Conservation (phyloP, 2,113 vertebrate species). For the Fulica atra region DNA sequence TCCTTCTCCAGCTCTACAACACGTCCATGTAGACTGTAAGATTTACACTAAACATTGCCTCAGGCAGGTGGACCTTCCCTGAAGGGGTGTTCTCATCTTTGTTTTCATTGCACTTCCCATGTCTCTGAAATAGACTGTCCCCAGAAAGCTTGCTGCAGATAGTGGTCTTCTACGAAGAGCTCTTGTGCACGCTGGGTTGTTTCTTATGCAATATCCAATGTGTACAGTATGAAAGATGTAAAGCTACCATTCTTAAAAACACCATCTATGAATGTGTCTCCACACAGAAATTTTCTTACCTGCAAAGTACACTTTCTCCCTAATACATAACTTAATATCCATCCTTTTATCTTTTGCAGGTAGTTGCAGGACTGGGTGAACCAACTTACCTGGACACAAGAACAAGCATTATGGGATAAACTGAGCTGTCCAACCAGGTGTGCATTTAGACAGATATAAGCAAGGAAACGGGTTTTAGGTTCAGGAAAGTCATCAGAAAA, state of each 20-base stretch:
- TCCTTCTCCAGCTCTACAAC: not conserved
- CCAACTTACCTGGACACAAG: not conserved
- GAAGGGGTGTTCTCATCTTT: not conserved
- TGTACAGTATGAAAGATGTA: not conserved
- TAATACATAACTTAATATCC: accelerated
- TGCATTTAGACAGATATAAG: not conserved
- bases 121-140: not conserved
- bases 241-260: not conserved
- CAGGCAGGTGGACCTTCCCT: not conserved
- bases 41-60: not conserved
- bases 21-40: accelerated
- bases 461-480: not conserved
- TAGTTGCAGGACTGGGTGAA: not conserved
- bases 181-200: not conserved
- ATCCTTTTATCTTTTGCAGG: not conserved
- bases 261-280: not conserved
- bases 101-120: not conserved
- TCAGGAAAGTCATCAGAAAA: not conserved
- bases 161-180: not conserved
- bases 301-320: not conserved
- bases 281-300: not conserved
- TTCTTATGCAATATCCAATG: not conserved
- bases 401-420: not conserved
- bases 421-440: not conserved
- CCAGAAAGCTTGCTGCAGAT: not conserved